These are phyloP conservation scores for Crypturellus tataupa DNA, from an alignment of 2,797 vertebrate species.

Conservation along the genomic window DNA sequence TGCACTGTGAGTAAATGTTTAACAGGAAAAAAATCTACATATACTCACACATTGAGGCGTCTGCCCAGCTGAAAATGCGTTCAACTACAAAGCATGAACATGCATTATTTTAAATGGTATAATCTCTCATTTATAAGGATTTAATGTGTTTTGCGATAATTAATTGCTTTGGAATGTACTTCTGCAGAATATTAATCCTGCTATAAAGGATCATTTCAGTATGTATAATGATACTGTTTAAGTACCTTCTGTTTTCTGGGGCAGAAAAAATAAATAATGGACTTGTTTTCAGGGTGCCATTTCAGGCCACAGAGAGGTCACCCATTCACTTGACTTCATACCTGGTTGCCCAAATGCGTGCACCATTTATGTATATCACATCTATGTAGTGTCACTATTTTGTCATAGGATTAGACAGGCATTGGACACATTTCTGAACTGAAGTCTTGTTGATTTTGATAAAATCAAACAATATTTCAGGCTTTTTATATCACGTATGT, in stretches of 20 bases:
- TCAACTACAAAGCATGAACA: background rate
- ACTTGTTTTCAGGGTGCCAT: background rate
- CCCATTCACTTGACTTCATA: background rate
- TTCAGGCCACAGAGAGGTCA: background rate
- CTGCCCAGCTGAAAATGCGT: background rate
- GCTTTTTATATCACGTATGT: background rate
- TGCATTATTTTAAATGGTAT: background rate
- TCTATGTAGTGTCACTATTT: background rate
- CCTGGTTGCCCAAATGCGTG: background rate
- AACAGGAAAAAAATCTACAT: background rate
- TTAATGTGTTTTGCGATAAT: background rate
- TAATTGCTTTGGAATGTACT: background rate
- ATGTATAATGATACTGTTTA: background rate
- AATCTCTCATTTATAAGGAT: background rate
- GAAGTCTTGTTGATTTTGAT: background rate
- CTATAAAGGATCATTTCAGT: background rate
- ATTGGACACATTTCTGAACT: background rate
- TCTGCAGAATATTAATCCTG: background rate
- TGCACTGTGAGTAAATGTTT: background rate
- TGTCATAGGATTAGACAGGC: background rate
- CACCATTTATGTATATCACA: background rate
- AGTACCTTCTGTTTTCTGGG: background rate
- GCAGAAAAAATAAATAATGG: background rate
- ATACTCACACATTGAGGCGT: background rate
- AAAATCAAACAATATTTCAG: background rate